Evolutionary conservation across 2,113 vertebrate species (phyloP).

Genomic region (Sinocyclocheilus grahami): DNA sequence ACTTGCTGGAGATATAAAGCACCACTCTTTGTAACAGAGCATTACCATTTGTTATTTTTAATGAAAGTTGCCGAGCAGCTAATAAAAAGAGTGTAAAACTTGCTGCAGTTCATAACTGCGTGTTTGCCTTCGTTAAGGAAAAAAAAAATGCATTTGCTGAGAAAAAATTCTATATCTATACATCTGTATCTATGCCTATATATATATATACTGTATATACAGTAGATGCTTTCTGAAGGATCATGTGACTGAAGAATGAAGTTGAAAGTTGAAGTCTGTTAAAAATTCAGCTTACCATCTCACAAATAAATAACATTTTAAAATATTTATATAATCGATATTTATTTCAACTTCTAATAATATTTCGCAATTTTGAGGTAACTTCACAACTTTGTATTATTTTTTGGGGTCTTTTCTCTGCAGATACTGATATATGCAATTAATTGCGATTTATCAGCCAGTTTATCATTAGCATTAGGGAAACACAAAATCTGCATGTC

Average conservation of each 20-base stretch:
- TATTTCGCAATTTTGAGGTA: background rate
- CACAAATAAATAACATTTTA: background rate
- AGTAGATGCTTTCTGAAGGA: no score
- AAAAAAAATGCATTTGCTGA: background rate
- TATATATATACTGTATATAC: no score
- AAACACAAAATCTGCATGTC: background rate
- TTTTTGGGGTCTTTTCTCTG: background rate
- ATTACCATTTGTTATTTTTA: conserved; percentile 41
- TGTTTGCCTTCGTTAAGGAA: background rate
- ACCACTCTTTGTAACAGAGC: conserved; percentile 32
- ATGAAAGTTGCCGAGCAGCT: conserved; percentile 39
- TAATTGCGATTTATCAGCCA: background rate
- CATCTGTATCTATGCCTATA: no score
- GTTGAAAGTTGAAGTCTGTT: no score
- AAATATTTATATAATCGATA: background rate
- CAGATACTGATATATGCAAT: background rate
- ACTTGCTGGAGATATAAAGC: conserved; percentile 41
- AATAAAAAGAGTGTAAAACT: background rate
- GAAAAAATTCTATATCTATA: background rate
- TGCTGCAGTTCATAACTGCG: background rate
- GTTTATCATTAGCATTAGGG: background rate
- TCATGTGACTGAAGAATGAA: no score
- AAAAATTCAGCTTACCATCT: background rate
- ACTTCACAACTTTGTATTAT: background rate
- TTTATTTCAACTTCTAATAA: background rate